Conservation (phyloP, 2,113 vertebrate species). For the Hemibagrus wyckioides region DNA sequence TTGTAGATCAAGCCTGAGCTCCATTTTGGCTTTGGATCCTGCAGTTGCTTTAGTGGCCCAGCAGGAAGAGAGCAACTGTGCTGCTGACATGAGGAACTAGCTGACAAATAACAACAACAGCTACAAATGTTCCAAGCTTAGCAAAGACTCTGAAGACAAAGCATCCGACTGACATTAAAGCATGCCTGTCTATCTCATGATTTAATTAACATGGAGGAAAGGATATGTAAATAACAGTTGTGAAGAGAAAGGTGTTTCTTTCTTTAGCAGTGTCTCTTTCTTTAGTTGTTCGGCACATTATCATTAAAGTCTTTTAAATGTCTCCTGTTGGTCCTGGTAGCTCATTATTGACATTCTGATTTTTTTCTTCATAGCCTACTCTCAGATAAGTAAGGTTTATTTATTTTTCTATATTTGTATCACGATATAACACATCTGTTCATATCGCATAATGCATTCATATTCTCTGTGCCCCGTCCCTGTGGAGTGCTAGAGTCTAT, state of each 20-base stretch:
- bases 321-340: not conserved
- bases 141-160: conserved; percentile 10
- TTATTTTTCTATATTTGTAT: not conserved
- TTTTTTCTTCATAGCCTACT: not conserved
- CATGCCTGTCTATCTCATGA: conserved; percentile 11
- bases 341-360: not conserved
- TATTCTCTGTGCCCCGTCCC: not conserved
- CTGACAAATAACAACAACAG: conserved; percentile 18
- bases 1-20: conserved; percentile 38
- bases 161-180: conserved; percentile 10
- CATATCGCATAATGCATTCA: not conserved
- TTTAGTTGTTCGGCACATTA: not conserved
- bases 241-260: no score
- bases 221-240: not conserved
- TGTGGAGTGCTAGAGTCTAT: not conserved
- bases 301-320: not conserved
- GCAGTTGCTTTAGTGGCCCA: conserved; percentile 64
- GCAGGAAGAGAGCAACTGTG: conserved; percentile 38
- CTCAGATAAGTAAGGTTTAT: not conserved
- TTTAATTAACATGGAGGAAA: not conserved
- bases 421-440: not conserved
- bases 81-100: conserved; percentile 43
- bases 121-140: conserved; percentile 7
- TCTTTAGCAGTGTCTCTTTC: not conserved
- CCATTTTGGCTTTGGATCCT: conserved; percentile 64